These are phyloP conservation scores for Equus przewalskii DNA, from an alignment of 2,113 vertebrate genomes.

Conservation along the genomic window DNA sequence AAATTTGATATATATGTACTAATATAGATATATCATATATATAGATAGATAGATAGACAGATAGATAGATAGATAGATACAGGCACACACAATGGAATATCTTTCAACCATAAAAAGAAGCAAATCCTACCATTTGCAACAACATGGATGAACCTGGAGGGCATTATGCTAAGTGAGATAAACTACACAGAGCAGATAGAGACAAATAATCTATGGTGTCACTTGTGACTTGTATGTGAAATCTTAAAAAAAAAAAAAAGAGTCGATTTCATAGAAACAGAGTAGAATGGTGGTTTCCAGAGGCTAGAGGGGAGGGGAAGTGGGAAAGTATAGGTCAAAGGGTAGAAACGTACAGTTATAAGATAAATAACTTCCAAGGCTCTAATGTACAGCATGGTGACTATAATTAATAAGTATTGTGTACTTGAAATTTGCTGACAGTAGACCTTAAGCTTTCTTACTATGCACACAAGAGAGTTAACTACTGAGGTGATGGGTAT, in stretches of 20 bases:
- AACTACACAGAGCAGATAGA: neutral
- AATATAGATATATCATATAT: too few relatives aligned
- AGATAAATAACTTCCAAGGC: neutral
- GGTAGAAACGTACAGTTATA: neutral
- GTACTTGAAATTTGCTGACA: neutral
- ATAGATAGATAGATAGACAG: too few relatives aligned
- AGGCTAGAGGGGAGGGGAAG: neutral
- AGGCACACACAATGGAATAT: neutral
- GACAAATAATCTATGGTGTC: neutral
- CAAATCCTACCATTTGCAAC: neutral
- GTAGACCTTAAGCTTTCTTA: neutral
- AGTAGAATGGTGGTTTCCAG: neutral
- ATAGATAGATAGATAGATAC: too few relatives aligned
- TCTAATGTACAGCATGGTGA: neutral
- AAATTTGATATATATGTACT: neutral
- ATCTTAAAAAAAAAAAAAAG: neutral
- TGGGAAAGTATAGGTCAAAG: neutral
- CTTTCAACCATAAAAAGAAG: neutral
- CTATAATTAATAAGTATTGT: neutral
- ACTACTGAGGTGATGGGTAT: neutral
- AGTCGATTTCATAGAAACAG: neutral
- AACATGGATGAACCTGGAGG: neutral
- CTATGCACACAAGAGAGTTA: too few relatives aligned
- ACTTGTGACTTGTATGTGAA: too few relatives aligned
- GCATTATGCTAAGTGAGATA: neutral